These are phyloP conservation scores for Myzus persicae DNA, from an alignment of 1,140 invertebrate species.

Conservation along the genomic window DNA sequence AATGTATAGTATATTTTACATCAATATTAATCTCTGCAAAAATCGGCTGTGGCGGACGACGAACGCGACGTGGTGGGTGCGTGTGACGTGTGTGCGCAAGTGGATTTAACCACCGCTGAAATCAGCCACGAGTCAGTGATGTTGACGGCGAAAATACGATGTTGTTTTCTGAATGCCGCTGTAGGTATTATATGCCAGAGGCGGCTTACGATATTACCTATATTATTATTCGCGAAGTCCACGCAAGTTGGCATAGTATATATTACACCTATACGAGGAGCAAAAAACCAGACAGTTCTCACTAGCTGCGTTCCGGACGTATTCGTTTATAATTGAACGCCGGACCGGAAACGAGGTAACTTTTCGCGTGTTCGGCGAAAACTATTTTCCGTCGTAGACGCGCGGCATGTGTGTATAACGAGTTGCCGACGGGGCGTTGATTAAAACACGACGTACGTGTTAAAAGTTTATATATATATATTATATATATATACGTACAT, in stretches of 20 bases:
- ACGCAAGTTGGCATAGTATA: background rate
- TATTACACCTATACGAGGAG: background rate
- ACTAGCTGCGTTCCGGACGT: background rate
- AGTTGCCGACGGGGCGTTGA: background rate
- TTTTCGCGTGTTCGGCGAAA: background rate
- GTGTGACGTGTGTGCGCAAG: background rate
- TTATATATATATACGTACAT: background rate
- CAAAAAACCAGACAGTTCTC: background rate
- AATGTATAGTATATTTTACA: background rate
- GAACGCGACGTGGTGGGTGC: too few relatives aligned
- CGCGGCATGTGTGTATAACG: background rate
- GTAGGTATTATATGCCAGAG: background rate
- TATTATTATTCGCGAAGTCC: background rate
- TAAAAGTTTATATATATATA: background rate
- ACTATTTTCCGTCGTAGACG: background rate
- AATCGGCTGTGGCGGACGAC: background rate
- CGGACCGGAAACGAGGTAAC: background rate
- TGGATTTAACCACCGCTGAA: background rate
- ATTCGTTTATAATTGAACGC: constrained; percentile 10
- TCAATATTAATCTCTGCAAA: background rate
- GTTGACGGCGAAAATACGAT: background rate
- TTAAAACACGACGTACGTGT: background rate
- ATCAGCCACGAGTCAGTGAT: background rate
- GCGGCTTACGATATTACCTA: background rate
- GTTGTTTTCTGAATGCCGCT: background rate